phyloP scores from a whole-genome alignment of 2,113 vertebrate genomes.

The Seriola dumerili region DNA sequence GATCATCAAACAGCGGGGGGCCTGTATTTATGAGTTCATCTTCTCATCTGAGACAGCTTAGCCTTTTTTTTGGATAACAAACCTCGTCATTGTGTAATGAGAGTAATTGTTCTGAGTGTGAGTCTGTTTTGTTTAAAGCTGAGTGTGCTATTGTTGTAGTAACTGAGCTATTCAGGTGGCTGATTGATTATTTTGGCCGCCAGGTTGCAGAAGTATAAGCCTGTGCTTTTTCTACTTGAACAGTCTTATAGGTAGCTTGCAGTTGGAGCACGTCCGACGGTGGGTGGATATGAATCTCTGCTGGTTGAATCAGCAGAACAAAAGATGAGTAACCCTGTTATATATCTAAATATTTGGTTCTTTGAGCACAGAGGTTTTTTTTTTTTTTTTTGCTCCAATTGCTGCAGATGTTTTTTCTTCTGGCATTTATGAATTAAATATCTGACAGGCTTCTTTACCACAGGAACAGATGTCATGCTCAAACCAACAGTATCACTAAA shows the following conservation, averaged over 20 bases:
- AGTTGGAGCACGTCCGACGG: background rate
- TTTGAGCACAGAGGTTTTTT: background rate
- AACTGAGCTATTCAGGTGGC: background rate
- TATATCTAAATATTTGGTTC: background rate
- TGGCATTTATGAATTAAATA: too few species aligned
- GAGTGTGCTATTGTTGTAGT: background rate
- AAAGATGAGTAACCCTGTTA: background rate
- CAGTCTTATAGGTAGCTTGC: background rate
- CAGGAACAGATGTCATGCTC: too few species aligned
- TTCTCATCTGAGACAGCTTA: slow-evolving; percentile 8
- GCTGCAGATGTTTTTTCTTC: too few species aligned
- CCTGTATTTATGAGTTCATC: background rate
- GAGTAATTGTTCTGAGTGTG: slow-evolving; percentile 6
- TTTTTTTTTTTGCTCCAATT: too few species aligned
- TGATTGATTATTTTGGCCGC: background rate
- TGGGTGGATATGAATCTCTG: background rate
- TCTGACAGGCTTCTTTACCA: too few species aligned
- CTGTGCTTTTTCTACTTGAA: background rate
- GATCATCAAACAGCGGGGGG: slow-evolving; percentile 24
- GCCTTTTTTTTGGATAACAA: slow-evolving; percentile 6
- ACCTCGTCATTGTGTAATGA: slow-evolving; percentile 25
- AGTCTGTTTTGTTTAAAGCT: background rate
- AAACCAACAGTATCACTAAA: too few species aligned
- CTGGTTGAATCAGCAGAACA: background rate
- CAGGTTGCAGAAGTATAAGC: background rate